phyloP scores from a whole-genome alignment of 1,140 invertebrate genomes.

The Drosophila triauraria region DNA sequence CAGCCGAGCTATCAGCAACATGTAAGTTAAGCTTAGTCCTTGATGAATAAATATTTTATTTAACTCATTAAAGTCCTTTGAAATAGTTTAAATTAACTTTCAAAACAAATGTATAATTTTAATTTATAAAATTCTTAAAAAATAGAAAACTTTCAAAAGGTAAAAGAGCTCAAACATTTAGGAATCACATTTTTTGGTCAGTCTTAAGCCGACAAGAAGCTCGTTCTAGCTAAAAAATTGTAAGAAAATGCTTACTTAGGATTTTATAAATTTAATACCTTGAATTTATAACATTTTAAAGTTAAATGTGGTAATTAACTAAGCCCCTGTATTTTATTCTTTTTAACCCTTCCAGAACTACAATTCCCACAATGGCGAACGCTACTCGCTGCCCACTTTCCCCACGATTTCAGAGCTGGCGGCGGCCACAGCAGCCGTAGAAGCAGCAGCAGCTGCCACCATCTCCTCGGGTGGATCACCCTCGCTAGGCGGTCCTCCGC shows the following conservation, averaged over 20 bases:
- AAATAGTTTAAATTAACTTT: no score
- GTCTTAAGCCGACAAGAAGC: no score
- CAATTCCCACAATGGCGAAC: constrained; percentile 84
- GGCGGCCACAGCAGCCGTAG: constrained; percentile 85
- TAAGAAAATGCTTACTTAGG: no score
- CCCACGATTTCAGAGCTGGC: constrained; percentile 87
- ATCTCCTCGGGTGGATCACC: constrained; percentile 74
- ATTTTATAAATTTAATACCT: no score
- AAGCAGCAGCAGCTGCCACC: constrained; percentile 33
- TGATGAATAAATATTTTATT: background rate
- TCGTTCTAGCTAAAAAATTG: no score
- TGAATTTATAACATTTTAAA: no score
- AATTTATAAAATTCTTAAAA: no score
- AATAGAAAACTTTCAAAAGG: no score
- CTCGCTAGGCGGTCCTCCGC: constrained; percentile 84
- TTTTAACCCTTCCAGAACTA: constrained; percentile 50
- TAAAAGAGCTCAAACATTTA: no score
- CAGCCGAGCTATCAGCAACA: constrained; percentile 71
- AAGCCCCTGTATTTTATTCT: background rate
- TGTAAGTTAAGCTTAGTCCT: constrained; percentile 48
- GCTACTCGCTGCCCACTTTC: constrained; percentile 88
- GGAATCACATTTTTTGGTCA: no score
- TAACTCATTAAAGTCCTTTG: no score
- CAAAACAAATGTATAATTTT: no score
- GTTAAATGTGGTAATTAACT: background rate